Conservation (phyloP, 2,113 vertebrate species). For the Taurulus bubalis region DNA sequence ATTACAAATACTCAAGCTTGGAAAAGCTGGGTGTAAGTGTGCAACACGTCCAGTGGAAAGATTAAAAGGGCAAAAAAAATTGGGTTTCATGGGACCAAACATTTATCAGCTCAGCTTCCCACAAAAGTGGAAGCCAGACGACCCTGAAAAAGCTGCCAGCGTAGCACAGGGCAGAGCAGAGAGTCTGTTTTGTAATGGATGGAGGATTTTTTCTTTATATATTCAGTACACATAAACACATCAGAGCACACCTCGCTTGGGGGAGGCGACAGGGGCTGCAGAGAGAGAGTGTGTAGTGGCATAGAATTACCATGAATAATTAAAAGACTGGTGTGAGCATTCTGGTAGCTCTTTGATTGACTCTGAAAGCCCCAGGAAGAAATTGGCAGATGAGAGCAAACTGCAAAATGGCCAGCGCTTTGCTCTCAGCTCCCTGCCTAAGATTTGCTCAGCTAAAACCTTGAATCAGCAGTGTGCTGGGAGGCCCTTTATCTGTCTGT, state of each 20-base stretch:
- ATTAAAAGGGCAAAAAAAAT: constrained; percentile 63
- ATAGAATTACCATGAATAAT: constrained; percentile 83
- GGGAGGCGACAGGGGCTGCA: constrained; percentile 76
- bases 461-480: constrained; percentile 77
- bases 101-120: constrained; percentile 68
- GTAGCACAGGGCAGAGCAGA: constrained; percentile 57
- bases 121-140: constrained; percentile 64
- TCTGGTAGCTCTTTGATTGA: constrained; percentile 83
- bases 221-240: constrained; percentile 80
- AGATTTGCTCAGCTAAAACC: constrained; percentile 76
- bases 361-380: constrained; percentile 81
- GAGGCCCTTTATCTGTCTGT: constrained; percentile 68
- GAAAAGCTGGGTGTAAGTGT: constrained; percentile 47
- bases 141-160: constrained; percentile 71
- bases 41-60: constrained; percentile 57
- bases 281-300: constrained; percentile 72
- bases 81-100: constrained; percentile 56
- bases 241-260: constrained; percentile 75
- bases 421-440: constrained; percentile 72
- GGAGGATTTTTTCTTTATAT: constrained; percentile 67
- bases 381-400: constrained; percentile 82
- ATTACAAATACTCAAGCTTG: constrained; percentile 47
- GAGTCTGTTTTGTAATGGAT: constrained; percentile 74
- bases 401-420: constrained; percentile 80
- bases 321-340: constrained; percentile 83